Evolutionary conservation across 2,797 vertebrate genomes (phyloP).

Genomic region (Cryptoblepharus egeriae): DNA sequence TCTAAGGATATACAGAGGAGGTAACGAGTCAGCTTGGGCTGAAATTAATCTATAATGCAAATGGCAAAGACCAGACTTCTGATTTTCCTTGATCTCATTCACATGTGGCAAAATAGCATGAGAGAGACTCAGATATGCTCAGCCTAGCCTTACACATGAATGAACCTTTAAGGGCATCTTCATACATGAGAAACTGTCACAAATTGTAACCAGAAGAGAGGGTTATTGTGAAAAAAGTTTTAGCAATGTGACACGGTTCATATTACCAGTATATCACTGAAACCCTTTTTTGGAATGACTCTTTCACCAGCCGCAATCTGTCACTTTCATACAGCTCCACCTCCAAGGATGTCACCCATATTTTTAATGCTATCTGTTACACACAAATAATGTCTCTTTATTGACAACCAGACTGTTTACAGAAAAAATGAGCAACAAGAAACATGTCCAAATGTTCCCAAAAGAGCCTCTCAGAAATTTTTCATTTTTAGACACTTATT

Average conservation of each 20-base stretch:
- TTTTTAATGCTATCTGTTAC: background rate
- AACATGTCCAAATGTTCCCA: background rate
- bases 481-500: background rate
- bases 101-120: background rate
- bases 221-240: too few species aligned
- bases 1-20: background rate
- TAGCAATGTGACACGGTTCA: too few species aligned
- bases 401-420: background rate
- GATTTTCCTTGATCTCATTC: background rate
- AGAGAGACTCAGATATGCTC: background rate
- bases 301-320: background rate
- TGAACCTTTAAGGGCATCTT: background rate
- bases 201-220: background rate
- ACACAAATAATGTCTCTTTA: background rate
- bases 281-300: background rate
- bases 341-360: background rate
- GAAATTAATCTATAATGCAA: background rate
- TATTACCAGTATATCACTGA: background rate
- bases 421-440: constrained; percentile 1
- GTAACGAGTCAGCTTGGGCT: background rate
- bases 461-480: background rate
- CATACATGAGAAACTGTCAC: background rate
- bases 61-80: background rate
- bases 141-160: background rate
- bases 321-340: background rate